Percentiles rank a stretch among this genome's conserved stretches.
phyloP scores from a whole-genome alignment of 2,797 vertebrate species.

The Falco biarmicus region DNA sequence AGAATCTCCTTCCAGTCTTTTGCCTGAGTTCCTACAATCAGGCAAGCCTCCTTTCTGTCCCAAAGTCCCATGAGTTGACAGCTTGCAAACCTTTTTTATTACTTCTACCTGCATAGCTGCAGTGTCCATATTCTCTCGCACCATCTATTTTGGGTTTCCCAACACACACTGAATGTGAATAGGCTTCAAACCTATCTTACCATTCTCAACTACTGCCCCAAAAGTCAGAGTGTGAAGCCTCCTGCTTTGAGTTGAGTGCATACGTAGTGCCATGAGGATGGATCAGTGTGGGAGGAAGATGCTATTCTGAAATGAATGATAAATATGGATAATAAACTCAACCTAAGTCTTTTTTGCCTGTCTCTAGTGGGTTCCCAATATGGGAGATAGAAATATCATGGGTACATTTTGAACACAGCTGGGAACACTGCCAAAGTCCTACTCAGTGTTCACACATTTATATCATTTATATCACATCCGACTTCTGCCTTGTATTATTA shows the following conservation, averaged over 20 bases:
- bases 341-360: constrained; percentile 51
- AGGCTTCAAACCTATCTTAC: neutral
- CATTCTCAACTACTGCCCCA: constrained; percentile 37
- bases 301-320: constrained; percentile 67
- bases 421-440: constrained; percentile 63
- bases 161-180: neutral
- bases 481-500: constrained; percentile 64
- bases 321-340: constrained; percentile 64
- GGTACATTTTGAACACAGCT: constrained; percentile 65
- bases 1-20: neutral
- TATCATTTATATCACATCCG: constrained; percentile 66
- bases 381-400: constrained; percentile 67
- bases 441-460: constrained; percentile 69
- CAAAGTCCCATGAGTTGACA: neutral
- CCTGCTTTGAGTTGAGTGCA: constrained; percentile 5
- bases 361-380: constrained; percentile 59
- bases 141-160: constrained; percentile 30
- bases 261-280: neutral
- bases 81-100: neutral
- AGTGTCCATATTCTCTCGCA: neutral
- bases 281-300: constrained; percentile 51
- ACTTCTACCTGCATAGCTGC: neutral
- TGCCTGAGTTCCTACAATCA: neutral
- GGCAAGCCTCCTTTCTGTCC: neutral
- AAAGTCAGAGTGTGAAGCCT: constrained; percentile 47